Percentiles rank a stretch among this genome's conserved stretches.
phyloP scores from a whole-genome alignment of 2,797 vertebrate species.

The Ibycter americanus region DNA sequence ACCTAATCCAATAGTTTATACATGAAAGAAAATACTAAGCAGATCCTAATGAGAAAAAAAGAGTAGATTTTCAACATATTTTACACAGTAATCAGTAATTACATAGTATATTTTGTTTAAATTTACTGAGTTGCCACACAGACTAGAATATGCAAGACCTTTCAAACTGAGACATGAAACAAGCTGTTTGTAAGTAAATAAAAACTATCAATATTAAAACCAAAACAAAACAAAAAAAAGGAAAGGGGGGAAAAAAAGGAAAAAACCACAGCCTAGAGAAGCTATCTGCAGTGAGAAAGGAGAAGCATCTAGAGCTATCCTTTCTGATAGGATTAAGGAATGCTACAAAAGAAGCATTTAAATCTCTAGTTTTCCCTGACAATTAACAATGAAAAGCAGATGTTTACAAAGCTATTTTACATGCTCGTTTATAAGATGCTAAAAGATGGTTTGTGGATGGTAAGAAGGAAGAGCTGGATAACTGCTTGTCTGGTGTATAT shows the following conservation, averaged over 20 bases:
- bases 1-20: neutral
- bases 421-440: constrained; percentile 76
- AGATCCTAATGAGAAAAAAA: constrained; percentile 11
- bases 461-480: constrained; percentile 79
- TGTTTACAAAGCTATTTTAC: constrained; percentile 81
- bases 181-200: constrained; percentile 55
- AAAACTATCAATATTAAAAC: neutral
- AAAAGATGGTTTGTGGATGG: constrained; percentile 80
- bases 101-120: constrained; percentile 1
- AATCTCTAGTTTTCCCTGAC: constrained; percentile 75
- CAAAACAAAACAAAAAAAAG: neutral
- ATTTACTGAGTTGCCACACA: constrained; percentile 42
- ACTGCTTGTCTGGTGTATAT: constrained; percentile 79
- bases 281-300: constrained; percentile 49
- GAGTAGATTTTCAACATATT: constrained; percentile 42
- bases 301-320: constrained; percentile 64
- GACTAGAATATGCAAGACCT: constrained; percentile 12
- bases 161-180: constrained; percentile 19
- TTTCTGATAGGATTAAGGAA: constrained; percentile 76
- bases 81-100: constrained; percentile 24
- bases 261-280: neutral
- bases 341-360: constrained; percentile 74
- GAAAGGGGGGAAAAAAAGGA: neutral
- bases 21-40: constrained; percentile 42
- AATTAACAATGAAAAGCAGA: constrained; percentile 84